Evolutionary conservation across 2,888 invertebrate genomes (phyloP), one percentile per base, ranked within the genome.

Genomic region (Parelbella ahira): DNA sequence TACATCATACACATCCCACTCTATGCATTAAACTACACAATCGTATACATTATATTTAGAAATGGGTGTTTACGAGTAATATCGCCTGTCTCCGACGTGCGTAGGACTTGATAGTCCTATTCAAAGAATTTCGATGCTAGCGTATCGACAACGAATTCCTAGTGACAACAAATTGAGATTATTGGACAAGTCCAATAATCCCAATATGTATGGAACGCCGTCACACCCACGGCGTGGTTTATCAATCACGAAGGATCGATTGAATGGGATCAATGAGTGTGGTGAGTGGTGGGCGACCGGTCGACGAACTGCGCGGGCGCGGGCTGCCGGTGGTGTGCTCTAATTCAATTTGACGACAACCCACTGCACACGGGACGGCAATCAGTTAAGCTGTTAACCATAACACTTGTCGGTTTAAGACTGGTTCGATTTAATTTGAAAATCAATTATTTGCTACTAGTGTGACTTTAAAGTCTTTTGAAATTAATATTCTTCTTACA

Each of bases 281-380:
- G 66, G 65, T 68, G 67, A 71, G 66, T 65, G 50, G 84, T 86
- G 84, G 86, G 86, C 84, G 86, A 75, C 60, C 83, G 84, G 86
- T 87, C 86, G 83, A 66, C 82, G 86, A 86, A 83, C 86, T 86
- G 86, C 84, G 86, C 84, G 81, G 82, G 84, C 82, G 42, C 42
- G 58, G 60, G 64, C 67, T 65, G 70, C 66, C 65, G 60, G 66
- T 71, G 80, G 76, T 73, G 70, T 62, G 77, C 73, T 83, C 84
- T 82, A 84, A 83, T 84, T 84, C 72, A 76, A 80, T 83, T 81
- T 80, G 76, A 81, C 72, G 77, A 83, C 80, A 79, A 75, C 68
- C 71, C 70, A 79, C 60, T 68, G 71, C 71, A 65, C 71, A 70
- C 68, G 62, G 47, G 56, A 59, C 64, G 57, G 56, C 67, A 64